Evolutionary conservation across 2,888 invertebrate species (phyloP).

Genomic region (Drepanosiphum platanoidis): DNA sequence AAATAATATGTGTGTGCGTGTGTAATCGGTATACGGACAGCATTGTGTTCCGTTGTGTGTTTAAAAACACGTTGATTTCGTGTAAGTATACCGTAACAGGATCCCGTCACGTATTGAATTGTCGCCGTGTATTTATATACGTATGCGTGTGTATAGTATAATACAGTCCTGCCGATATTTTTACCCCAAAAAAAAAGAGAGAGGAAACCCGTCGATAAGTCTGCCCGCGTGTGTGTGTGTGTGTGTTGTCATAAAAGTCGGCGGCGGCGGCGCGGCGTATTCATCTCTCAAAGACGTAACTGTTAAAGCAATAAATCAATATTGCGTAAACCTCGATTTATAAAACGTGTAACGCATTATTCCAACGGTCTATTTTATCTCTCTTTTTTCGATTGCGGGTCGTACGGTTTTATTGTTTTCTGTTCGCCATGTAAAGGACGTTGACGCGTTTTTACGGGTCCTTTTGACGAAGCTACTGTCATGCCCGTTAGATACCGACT

Average conservation of each 20-base stretch:
- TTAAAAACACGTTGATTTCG: constrained; percentile 29
- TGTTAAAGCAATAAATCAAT: constrained; percentile 59
- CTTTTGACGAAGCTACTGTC: constrained; percentile 55
- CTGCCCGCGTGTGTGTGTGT: neutral
- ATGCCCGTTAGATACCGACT: constrained; percentile 19
- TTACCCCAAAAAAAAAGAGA: neutral
- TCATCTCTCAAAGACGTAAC: constrained; percentile 60
- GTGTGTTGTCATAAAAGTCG: constrained; percentile 51
- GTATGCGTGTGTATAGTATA: neutral
- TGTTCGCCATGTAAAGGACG: constrained; percentile 18
- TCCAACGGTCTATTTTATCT: constrained; percentile 15
- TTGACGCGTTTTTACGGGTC: constrained; percentile 25
- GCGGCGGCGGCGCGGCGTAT: constrained; percentile 40
- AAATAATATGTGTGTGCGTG: neutral
- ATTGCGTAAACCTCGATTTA: constrained; percentile 54
- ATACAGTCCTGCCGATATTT: constrained; percentile 33
- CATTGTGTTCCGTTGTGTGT: neutral
- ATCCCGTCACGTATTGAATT: constrained; percentile 38
- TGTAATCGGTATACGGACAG: neutral
- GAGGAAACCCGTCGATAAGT: constrained; percentile 35
- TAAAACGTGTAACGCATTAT: constrained; percentile 42
- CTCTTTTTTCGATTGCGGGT: constrained; percentile 31
- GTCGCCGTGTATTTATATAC: neutral
- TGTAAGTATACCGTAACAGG: constrained; percentile 20
- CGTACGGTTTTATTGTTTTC: constrained; percentile 41